Base-by-base conservation (phyloP, 2,113 vertebrate genomes). In the Tachuris rubrigastra region DNA sequence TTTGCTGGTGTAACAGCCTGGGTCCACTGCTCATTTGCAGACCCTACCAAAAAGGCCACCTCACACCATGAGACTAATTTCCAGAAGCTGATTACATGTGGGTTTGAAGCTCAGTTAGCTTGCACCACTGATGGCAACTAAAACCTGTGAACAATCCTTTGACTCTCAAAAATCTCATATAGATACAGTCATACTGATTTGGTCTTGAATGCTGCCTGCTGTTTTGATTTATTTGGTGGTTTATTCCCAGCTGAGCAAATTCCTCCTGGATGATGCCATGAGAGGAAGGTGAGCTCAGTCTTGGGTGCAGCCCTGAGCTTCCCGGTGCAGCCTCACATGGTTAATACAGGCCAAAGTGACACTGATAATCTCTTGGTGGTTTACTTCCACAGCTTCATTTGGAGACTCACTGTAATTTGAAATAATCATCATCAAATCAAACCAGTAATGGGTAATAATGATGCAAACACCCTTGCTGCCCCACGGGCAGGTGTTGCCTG, bases 321-420 rank as follows among this genome's bases (percentile, higher is more conserved):
- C 10, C 50, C 5, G 14, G 50, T 1, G 1, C 59, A 59, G 55
- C n/a, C 25, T 8, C n/a, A 59, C 1, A 1, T 49, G 37, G 41
- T 12, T 72, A 24, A 53, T 20, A 27, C 19, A 42, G 33, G 35
- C 39, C 41, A 56, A 72, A 31, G n/a, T 19, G 62, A 19, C 35
- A 27, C 10, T 42, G 49, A 58, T 31, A 25, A 52, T 69, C 16
- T 46, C n/a, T 50, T 55, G 9, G 16, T 21, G 22, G 8, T 56
- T 86, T 79, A 24, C 16, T 90, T 47, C 42, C 47, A 42, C 25
- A 91, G 10, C 22, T 39, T 77, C 47, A 9, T 56, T 85, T 53
- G 47, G 42, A 73, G 11, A 53, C 6, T 27, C 46, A 17, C 1
- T 2, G 47, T n/a, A 87, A 86, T 80, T 73, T 35, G 82, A 87